Conservation (phyloP, 2,113 vertebrate genomes). For the Hipposideros armiger region DNA sequence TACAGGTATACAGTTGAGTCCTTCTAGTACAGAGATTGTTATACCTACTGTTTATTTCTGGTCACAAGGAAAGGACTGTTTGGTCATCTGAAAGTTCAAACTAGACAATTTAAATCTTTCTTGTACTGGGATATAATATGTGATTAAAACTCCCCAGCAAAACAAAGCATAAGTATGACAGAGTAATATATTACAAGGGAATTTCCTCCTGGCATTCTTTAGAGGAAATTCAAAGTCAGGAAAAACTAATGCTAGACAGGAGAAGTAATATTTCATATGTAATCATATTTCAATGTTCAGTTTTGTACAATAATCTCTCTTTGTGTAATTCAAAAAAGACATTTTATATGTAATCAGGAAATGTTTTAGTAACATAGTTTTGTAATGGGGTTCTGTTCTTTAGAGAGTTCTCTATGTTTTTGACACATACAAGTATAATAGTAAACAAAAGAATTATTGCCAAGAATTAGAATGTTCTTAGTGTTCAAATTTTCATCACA, state of each 20-base stretch:
- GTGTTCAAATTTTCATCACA: background rate
- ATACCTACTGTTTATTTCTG: background rate
- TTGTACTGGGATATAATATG: background rate
- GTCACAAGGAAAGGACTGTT: background rate
- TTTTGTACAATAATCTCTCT: background rate
- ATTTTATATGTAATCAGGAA: background rate
- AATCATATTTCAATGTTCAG: background rate
- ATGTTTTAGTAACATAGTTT: background rate
- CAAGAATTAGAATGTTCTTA: background rate
- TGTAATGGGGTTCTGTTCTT: background rate
- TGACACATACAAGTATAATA: background rate
- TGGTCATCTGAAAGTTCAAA: background rate
- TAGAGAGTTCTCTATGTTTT: background rate
- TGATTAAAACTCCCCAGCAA: slow-evolving; percentile 30
- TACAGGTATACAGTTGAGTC: background rate
- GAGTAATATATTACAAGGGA: background rate
- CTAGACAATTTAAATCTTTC: background rate
- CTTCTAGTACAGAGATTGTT: background rate
- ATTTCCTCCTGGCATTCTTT: background rate
- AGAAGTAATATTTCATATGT: background rate
- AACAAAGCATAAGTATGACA: slow-evolving; percentile 6
- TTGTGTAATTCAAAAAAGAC: background rate
- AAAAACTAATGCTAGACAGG: background rate
- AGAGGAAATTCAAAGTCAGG: background rate
- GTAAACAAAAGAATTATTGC: background rate